phyloP scores from a whole-genome alignment of 2,113 vertebrate species.

The Heterotis niloticus region DNA sequence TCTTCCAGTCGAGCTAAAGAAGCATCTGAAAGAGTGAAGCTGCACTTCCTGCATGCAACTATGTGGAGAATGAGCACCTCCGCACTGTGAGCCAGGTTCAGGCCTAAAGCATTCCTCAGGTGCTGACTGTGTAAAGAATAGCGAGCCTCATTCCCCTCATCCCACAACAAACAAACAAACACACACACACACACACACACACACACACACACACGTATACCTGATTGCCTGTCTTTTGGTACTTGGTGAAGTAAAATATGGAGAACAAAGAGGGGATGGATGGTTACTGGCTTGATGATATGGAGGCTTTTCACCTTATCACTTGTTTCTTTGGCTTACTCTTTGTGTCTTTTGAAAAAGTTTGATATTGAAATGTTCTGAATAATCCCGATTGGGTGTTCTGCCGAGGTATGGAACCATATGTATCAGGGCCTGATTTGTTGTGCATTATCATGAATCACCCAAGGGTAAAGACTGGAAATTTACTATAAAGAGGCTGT shows the following conservation, averaged over 20 bases:
- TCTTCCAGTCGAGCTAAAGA: slow-evolving; percentile 64
- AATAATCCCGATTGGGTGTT: background rate
- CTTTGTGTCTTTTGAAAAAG: background rate
- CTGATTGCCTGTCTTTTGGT: too few species aligned
- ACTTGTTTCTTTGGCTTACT: background rate
- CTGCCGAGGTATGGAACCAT: too few species aligned
- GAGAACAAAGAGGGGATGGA: background rate
- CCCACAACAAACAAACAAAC: too few species aligned
- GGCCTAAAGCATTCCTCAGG: too few species aligned
- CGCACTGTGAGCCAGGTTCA: too few species aligned
- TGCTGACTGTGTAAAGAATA: too few species aligned
- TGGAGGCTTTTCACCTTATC: background rate
- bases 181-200: too few species aligned
- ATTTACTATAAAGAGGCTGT: background rate
- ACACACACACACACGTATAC: too few species aligned
- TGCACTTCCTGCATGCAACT: background rate
- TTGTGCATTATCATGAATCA: background rate
- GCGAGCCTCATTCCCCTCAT: too few species aligned
- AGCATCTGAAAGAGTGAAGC: background rate
- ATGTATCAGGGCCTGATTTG: background rate
- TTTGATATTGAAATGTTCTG: background rate
- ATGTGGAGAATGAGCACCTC: background rate
- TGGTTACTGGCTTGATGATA: background rate
- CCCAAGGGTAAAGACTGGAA: background rate
- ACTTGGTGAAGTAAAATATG: background rate